These are phyloP conservation scores for Macaria liturata DNA, from an alignment of 2,888 invertebrate species.

Conservation along the genomic window DNA sequence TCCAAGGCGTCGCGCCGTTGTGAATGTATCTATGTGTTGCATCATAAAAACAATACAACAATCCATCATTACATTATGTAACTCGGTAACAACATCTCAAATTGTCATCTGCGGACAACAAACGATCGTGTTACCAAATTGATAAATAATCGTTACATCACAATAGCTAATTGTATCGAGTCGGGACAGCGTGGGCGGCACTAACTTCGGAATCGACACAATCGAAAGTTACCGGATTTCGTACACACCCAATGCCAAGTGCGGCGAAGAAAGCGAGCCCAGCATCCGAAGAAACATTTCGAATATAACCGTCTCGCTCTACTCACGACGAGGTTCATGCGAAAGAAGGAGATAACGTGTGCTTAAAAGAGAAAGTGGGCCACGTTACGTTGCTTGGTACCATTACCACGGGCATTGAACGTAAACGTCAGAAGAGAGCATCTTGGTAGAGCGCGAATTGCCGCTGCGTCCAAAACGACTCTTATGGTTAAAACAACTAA, in stretches of 20 bases:
- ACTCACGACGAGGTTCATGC: constrained; percentile 41
- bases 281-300: constrained; percentile 62
- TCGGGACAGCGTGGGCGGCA: constrained; percentile 45
- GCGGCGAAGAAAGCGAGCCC: constrained; percentile 81
- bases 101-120: constrained; percentile 37
- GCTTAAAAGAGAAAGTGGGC: constrained; percentile 83
- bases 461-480: constrained; percentile 38
- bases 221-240: constrained; percentile 81
- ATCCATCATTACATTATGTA: constrained; percentile 14
- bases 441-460: constrained; percentile 42
- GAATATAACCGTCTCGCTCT: constrained; percentile 67
- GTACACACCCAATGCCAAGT: constrained; percentile 78
- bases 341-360: constrained; percentile 69
- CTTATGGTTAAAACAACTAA: constrained; percentile 40
- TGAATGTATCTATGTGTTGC: constrained; percentile 8
- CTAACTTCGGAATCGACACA: constrained; percentile 54
- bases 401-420: constrained; percentile 80
- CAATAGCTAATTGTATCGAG: constrained; percentile 64
- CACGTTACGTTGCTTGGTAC: constrained; percentile 80
- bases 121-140: constrained; percentile 54
- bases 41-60: constrained; percentile 17
- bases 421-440: constrained; percentile 72
- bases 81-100: constrained; percentile 25
- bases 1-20: too few species aligned
- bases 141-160: constrained; percentile 63